phyloP scores from a whole-genome alignment of 2,888 invertebrate species.

The Temnothorax rugatulus region DNA sequence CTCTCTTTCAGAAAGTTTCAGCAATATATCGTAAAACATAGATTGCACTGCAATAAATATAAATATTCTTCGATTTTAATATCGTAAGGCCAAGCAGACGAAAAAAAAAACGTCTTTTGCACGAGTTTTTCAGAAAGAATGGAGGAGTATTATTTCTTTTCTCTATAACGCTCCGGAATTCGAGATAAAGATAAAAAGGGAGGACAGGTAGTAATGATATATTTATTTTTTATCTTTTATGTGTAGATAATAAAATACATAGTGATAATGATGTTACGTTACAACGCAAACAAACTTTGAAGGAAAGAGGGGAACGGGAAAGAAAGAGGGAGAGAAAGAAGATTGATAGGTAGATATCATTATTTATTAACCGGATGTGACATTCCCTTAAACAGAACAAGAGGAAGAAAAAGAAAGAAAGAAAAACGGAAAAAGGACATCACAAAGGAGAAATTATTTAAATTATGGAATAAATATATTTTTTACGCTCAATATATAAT shows the following conservation, averaged over 20 bases:
- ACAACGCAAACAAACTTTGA: background rate
- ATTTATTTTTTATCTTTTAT: background rate
- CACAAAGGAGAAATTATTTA: background rate
- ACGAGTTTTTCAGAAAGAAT: slow-evolving; percentile 1
- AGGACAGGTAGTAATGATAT: background rate
- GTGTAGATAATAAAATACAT: background rate
- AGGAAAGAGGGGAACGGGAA: background rate
- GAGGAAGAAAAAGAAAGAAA: background rate
- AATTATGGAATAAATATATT: background rate
- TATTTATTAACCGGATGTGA: background rate
- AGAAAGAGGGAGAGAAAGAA: background rate
- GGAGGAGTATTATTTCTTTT: background rate
- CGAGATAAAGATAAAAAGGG: background rate
- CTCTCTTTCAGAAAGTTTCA: slow-evolving; percentile 8
- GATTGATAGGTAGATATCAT: background rate
- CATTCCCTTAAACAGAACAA: background rate
- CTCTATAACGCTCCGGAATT: background rate
- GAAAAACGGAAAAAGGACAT: background rate
- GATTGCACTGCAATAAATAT: slow-evolving; percentile 27
- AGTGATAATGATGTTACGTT: background rate
- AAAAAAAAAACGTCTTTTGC: slow-evolving; percentile 14
- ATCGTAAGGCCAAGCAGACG: background rate
- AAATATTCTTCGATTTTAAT: slow-evolving; percentile 16
- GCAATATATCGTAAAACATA: slow-evolving; percentile 13
- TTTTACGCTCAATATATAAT: background rate